Evolutionary conservation across 2,113 vertebrate species (phyloP).

Genomic region (Calidris pugnax): DNA sequence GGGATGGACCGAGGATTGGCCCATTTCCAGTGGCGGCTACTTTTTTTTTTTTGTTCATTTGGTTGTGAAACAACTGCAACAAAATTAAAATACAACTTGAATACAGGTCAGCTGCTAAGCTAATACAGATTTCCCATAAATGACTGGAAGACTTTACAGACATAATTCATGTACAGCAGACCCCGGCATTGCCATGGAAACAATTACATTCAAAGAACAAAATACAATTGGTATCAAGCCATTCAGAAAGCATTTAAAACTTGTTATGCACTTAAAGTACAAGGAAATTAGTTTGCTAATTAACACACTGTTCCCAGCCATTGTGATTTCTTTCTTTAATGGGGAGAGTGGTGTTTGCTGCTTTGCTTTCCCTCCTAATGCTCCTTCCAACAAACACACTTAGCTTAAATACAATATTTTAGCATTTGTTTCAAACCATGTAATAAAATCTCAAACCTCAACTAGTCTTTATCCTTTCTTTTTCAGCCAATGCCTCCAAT

Average conservation of each 20-base stretch:
- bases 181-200: conserved; percentile 31
- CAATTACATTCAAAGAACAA: conserved; percentile 45
- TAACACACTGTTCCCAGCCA: conserved; percentile 37
- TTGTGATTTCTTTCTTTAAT: conserved; percentile 31
- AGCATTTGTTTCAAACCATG: conserved; percentile 29
- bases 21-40: not conserved
- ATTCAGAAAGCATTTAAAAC: conserved; percentile 52
- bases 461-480: conserved; percentile 28
- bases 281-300: conserved; percentile 56
- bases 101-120: conserved; percentile 32
- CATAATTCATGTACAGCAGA: not conserved
- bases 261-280: conserved; percentile 33
- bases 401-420: conserved; percentile 54
- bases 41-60: not conserved
- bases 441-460: conserved; percentile 38
- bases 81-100: not conserved
- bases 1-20: not conserved
- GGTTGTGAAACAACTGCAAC: not conserved
- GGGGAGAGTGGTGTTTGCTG: not conserved
- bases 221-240: not conserved
- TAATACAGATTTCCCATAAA: conserved; percentile 27
- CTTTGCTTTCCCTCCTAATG: conserved; percentile 4
- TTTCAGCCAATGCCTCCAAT: conserved; percentile 38
- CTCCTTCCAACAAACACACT: conserved; percentile 15
- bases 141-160: not conserved